Evolutionary conservation across 1,140 invertebrate species (phyloP).

Genomic region (Pseudomyrmex dendroicus): DNA sequence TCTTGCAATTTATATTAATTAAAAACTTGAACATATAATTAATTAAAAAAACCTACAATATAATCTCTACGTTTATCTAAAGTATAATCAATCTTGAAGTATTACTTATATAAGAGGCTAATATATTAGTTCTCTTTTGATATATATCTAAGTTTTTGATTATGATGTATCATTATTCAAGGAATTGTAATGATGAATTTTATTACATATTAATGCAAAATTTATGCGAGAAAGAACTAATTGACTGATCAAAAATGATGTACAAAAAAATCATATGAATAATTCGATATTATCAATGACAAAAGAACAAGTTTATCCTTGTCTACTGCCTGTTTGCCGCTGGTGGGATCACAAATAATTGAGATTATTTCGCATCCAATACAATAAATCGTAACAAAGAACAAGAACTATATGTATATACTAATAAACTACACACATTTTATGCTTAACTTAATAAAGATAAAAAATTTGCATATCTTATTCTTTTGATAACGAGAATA

Average conservation of each 20-base stretch:
- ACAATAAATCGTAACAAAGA: conserved; percentile 21
- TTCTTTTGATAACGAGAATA: conserved; percentile 13
- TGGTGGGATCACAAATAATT: conserved; percentile 61
- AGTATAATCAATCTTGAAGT: conserved; percentile 17
- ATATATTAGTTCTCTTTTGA: not conserved
- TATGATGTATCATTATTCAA: not conserved
- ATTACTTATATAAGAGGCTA: not conserved
- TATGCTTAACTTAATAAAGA: too few relatives aligned
- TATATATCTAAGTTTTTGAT: not conserved
- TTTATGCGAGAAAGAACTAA: conserved; percentile 10
- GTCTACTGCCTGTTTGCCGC: conserved; percentile 74
- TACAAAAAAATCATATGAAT: not conserved
- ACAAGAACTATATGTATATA: conserved; percentile 4
- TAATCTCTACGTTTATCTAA: conserved; percentile 1
- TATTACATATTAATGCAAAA: conserved; percentile 22
- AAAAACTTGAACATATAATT: too few relatives aligned
- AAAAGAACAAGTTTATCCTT: conserved; percentile 48
- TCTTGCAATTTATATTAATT: not conserved
- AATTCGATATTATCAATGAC: not conserved
- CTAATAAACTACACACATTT: not conserved
- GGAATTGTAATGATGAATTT: not conserved
- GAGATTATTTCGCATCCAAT: conserved; percentile 30
- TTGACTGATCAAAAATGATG: not conserved
- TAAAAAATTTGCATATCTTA: too few relatives aligned
- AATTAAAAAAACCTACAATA: too few relatives aligned